Evolutionary conservation across 2,888 invertebrate species (phyloP), one percentile per base, ranked within the genome.

Genomic region (Stomorhina lunata): DNA sequence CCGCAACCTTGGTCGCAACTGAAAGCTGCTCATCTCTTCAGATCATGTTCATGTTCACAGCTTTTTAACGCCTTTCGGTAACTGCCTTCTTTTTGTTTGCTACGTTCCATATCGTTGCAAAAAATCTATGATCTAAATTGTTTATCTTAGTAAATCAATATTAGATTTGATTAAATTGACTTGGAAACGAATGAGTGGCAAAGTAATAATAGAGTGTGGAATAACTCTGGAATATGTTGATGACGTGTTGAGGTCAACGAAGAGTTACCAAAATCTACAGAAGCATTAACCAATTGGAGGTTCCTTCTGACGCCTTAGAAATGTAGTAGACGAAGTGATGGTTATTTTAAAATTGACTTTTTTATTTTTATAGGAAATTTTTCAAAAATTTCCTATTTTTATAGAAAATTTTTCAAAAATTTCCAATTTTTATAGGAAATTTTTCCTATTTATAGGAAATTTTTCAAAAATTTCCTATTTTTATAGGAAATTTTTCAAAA

Each of bases 81-180:
- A 43, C 76, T 57, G 65, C 80, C 80, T 76, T 65, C 57, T 71
- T 43, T 71, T 61, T 10, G 25, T 15, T 61, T 40, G 17, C 9
- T 40, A 29, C 57, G 50, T 37, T 25, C 9, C 29, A 27, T 77
- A 81, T 81, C 81, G 37, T 71, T 37, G 6, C 50, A 48, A 59
- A 61, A 78, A 68, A 81, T 81, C 81, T 81, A 48, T 78, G 81
- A 78, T 81, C 78, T 78, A 81, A 81, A 81, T 73, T 78, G 81
- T 78, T 81, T 78, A 81, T 81, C 81, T 81, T 73, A 53, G 78
- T 81, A 81, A 81, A 81, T 81, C 81, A 73, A 72, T 78, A 78
- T 78, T 81, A 48, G 81, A 78, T 81, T 68, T 78, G 78, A 81
- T 81, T 73, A 72, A 48, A 68, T 55, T 78, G 73, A 71, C 76